These are phyloP conservation scores for Podarcis raffonei DNA, from an alignment of 2,113 vertebrate species.

Conservation along the genomic window DNA sequence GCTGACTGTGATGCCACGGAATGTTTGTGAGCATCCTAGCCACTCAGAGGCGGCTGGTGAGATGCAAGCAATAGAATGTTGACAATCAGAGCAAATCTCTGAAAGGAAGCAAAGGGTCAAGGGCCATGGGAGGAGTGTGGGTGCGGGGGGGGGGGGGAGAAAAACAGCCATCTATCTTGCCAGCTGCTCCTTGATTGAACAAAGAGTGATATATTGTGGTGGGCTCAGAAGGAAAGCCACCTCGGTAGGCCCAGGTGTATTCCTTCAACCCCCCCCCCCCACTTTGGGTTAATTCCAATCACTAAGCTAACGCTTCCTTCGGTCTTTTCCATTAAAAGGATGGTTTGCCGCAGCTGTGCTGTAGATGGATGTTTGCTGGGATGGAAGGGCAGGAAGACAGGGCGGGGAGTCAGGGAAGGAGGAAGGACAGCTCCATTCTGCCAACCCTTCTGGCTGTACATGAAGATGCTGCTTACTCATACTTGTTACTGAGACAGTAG, in stretches of 20 bases:
- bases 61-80: background rate
- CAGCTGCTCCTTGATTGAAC: background rate
- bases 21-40: background rate
- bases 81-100: background rate
- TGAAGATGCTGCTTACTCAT: background rate
- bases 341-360: background rate
- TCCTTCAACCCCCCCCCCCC: too few species aligned
- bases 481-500: background rate
- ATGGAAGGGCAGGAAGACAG: background rate
- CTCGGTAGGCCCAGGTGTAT: background rate
- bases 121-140: background rate
- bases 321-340: background rate
- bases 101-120: background rate
- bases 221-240: background rate
- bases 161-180: too few species aligned
- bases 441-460: too few species aligned
- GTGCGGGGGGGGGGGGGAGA: background rate
- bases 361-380: background rate
- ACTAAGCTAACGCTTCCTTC: background rate
- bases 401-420: background rate
- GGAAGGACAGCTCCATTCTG: too few species aligned
- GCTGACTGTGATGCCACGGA: background rate
- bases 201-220: background rate
- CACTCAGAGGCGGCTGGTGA: background rate
- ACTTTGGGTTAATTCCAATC: background rate